phyloP scores from a whole-genome alignment of 2,113 vertebrate genomes.

The Leuciscus idus region DNA sequence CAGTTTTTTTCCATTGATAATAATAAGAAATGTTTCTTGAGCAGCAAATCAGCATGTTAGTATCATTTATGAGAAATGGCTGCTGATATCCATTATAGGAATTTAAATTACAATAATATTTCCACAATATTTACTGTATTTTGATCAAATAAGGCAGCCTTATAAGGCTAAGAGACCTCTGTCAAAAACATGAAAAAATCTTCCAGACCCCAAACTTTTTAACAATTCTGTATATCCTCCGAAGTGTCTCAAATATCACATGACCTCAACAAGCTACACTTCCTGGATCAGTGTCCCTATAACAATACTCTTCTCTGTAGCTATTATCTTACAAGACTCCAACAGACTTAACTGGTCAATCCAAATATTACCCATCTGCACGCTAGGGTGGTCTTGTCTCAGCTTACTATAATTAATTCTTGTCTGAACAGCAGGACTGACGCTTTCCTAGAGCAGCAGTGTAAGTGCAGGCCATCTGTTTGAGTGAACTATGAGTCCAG shows the following conservation, averaged over 20 bases:
- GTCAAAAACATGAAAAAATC: neutral
- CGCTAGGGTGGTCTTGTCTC: neutral
- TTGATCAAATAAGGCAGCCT: no score
- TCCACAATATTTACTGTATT: no score
- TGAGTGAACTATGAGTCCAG: conserved; percentile 12
- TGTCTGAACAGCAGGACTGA: conserved; percentile 5
- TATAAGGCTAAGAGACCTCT: no score
- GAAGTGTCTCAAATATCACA: neutral
- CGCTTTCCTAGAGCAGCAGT: neutral
- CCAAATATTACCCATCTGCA: neutral
- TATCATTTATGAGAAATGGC: no score
- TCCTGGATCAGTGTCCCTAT: neutral
- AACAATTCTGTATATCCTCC: neutral
- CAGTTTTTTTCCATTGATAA: no score
- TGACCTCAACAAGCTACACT: neutral
- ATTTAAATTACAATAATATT: no score
- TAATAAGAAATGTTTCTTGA: no score
- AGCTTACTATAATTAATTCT: neutral
- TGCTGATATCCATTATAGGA: no score
- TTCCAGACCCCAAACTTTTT: neutral
- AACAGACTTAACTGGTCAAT: neutral
- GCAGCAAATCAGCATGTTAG: no score
- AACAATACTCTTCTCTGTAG: neutral
- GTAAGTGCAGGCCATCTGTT: neutral
- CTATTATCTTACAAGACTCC: neutral